These are phyloP conservation scores for Agrilus mali DNA, from an alignment of 2,888 invertebrate species.

Conservation along the genomic window DNA sequence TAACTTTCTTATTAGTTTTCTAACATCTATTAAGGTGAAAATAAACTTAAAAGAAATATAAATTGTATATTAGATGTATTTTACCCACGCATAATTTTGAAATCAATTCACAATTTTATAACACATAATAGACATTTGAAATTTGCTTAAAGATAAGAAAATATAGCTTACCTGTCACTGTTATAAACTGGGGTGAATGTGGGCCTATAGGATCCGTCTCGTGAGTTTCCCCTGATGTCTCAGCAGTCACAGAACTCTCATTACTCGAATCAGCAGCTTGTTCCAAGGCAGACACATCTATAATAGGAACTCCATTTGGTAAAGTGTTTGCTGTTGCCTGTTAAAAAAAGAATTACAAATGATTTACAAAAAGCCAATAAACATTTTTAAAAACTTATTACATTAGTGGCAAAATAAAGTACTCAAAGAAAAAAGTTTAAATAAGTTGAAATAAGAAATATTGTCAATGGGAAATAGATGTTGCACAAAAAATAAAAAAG, in stretches of 20 bases:
- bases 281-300: constrained; percentile 38
- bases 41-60: background rate
- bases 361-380: too few relatives aligned
- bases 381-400: background rate
- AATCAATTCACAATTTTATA: background rate
- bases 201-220: constrained; percentile 38
- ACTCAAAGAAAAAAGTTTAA: background rate
- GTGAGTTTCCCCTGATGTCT: constrained; percentile 37
- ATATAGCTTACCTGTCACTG: constrained; percentile 48
- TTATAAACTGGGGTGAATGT: constrained; percentile 50
- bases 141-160: constrained; percentile 1
- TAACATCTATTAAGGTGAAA: too few relatives aligned
- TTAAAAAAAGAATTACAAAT: background rate
- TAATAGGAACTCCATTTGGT: constrained; percentile 34
- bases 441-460: too few relatives aligned
- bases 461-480: background rate
- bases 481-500: background rate
- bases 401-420: too few relatives aligned
- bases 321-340: too few relatives aligned
- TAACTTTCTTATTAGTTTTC: background rate
- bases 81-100: background rate
- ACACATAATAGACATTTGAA: background rate
- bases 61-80: background rate
- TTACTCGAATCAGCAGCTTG: constrained; percentile 45
- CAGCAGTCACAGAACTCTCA: constrained; percentile 40